These are phyloP conservation scores for Orussus abietinus DNA, from an alignment of 1,140 invertebrate species.

Conservation along the genomic window DNA sequence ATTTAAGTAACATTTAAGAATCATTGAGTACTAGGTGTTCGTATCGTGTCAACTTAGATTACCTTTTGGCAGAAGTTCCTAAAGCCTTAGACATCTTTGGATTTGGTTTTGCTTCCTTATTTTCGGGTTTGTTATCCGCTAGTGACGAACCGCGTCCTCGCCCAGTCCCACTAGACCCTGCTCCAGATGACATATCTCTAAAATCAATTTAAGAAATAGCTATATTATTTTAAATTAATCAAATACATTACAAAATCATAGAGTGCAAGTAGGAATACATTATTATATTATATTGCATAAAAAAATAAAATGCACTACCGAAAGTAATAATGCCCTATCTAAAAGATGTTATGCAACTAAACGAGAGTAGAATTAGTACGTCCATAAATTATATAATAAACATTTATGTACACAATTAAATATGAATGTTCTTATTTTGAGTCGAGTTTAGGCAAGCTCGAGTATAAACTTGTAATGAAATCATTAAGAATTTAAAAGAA, in stretches of 20 bases:
- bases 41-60: slow-evolving; percentile 12
- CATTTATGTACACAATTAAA: no score
- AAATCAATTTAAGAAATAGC: slow-evolving; percentile 12
- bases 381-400: no score
- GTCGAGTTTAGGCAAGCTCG: no score
- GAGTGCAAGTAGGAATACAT: no score
- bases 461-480: no score
- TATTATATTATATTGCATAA: no score
- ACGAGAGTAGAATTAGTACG: no score
- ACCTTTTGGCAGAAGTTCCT: slow-evolving; percentile 86
- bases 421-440: no score
- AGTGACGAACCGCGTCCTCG: slow-evolving; percentile 58
- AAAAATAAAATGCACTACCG: no score
- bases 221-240: not conserved
- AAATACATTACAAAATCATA: slow-evolving; percentile 5
- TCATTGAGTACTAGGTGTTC: not conserved
- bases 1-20: slow-evolving; percentile 8
- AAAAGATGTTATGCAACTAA: no score
- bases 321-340: no score
- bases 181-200: slow-evolving; percentile 52
- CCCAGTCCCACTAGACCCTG: slow-evolving; percentile 61
- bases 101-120: slow-evolving; percentile 82
- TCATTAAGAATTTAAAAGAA: no score
- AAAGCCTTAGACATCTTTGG: slow-evolving; percentile 93
- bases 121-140: slow-evolving; percentile 68